phyloP scores from a whole-genome alignment of 2,797 vertebrate species.

The Sebastes miniatus region DNA sequence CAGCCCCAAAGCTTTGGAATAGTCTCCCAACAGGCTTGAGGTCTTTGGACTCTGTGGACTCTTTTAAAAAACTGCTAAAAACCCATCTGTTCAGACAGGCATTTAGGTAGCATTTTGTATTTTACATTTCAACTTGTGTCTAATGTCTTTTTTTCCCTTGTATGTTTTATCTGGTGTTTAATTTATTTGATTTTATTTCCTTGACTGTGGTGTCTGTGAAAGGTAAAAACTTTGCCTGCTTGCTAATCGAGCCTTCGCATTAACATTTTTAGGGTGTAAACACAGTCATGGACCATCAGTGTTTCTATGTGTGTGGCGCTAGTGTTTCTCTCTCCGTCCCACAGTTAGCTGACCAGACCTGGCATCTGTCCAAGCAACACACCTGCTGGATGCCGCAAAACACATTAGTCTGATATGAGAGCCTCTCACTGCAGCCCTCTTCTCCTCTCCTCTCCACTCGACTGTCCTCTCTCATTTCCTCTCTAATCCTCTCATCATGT shows the following conservation, averaged over 20 bases:
- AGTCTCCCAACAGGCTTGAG: background rate
- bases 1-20: background rate
- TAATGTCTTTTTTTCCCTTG: background rate
- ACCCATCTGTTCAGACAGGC: background rate
- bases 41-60: background rate
- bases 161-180: background rate
- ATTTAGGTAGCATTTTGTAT: background rate
- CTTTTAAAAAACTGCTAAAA: background rate
- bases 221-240: background rate
- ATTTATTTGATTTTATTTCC: background rate
- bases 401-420: constrained; percentile 54
- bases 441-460: constrained; percentile 4
- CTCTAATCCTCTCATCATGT: constrained; percentile 19
- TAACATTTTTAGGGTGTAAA: background rate
- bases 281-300: background rate
- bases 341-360: constrained; percentile 23
- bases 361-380: constrained; percentile 59
- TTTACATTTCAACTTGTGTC: background rate
- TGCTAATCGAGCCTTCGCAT: background rate
- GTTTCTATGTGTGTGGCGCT: background rate
- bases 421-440: constrained; percentile 30
- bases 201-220: background rate
- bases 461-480: constrained; percentile 30
- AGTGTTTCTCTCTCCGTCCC: background rate
- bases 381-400: constrained; percentile 65